These are phyloP conservation scores for Dermatemys mawii DNA, from an alignment of 2,113 vertebrate genomes.

Conservation along the genomic window DNA sequence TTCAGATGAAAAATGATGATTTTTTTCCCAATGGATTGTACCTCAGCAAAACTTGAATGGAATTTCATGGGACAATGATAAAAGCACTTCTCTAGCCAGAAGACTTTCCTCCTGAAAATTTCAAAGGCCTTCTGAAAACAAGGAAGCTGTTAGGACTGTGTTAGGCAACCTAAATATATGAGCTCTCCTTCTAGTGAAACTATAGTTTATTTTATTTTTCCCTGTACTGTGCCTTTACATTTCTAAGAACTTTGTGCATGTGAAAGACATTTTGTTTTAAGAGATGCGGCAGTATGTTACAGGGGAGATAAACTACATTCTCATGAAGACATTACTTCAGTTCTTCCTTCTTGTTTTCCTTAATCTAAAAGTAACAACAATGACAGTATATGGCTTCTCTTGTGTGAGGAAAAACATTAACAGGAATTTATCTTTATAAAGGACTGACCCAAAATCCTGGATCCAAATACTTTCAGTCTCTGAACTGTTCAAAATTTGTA, in stretches of 20 bases:
- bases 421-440: not conserved
- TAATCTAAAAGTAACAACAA: slow-evolving; percentile 4
- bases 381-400: not conserved
- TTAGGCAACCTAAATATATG: slow-evolving; percentile 51
- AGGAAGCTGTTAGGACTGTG: slow-evolving; percentile 43
- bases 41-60: slow-evolving; percentile 40
- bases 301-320: not conserved
- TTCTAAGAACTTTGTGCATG: not conserved
- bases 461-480: not conserved
- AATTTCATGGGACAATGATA: not conserved
- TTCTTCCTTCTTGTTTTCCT: not conserved
- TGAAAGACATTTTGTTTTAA: not conserved
- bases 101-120: slow-evolving; percentile 45
- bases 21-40: not conserved
- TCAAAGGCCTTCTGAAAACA: slow-evolving; percentile 46
- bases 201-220: not conserved
- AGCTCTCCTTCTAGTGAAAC: slow-evolving; percentile 23
- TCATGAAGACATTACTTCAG: not conserved
- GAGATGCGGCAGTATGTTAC: not conserved
- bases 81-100: not conserved
- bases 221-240: not conserved
- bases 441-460: not conserved
- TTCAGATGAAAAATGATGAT: not conserved
- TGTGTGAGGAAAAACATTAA: slow-evolving; percentile 18
- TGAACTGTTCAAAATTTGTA: not conserved